phyloP scores from a whole-genome alignment of 2,888 invertebrate species.

The Sympetrum striolatum region DNA sequence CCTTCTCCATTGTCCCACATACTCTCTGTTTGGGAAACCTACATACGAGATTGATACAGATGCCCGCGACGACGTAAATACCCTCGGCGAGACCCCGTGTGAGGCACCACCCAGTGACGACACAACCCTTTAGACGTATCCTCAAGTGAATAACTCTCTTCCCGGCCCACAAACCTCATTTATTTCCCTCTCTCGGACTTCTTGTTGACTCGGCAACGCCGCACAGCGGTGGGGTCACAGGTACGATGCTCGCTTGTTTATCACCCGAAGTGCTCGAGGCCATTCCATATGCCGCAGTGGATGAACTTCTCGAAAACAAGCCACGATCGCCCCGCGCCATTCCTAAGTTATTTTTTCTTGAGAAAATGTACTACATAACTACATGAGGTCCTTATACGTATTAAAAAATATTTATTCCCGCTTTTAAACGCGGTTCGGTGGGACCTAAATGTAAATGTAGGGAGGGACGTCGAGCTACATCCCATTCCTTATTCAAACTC shows the following conservation, averaged over 20 bases:
- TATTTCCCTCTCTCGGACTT: background rate
- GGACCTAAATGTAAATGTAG: too few species aligned
- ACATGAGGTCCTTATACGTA: too few species aligned
- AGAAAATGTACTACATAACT: background rate
- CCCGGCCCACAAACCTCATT: background rate
- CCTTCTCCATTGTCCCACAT: too few species aligned
- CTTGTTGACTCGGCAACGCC: background rate
- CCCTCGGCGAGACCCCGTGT: too few species aligned
- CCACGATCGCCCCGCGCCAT: background rate
- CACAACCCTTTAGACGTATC: background rate
- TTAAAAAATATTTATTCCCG: too few species aligned
- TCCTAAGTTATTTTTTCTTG: background rate
- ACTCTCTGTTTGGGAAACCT: too few species aligned
- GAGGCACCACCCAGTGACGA: background rate
- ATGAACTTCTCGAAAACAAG: background rate
- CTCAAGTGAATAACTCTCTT: background rate
- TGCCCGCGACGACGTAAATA: too few species aligned
- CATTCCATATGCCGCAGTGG: background rate
- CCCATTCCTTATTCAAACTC: too few species aligned
- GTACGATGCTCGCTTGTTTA: background rate
- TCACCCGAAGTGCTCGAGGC: background rate
- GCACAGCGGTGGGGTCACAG: background rate
- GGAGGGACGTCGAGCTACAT: too few species aligned
- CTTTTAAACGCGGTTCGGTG: too few species aligned
- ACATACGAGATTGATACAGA: too few species aligned